Conservation (phyloP, 2,113 vertebrate species). For the Ciconia stormi region DNA sequence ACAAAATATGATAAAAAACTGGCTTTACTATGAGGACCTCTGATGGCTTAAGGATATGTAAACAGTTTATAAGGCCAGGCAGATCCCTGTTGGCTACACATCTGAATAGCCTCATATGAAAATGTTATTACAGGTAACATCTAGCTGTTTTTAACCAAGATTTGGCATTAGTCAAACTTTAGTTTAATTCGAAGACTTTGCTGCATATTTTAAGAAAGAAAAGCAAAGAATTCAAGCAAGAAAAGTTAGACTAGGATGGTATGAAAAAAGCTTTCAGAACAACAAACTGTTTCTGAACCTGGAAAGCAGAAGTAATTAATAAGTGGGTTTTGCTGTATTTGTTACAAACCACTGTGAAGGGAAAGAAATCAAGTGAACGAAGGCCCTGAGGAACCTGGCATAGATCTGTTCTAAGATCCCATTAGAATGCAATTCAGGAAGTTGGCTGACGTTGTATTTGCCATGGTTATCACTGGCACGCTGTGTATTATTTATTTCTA, state of each 20-base stretch:
- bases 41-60: not conserved
- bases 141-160: not conserved
- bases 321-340: not conserved
- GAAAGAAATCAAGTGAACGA: not conserved
- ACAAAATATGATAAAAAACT: not conserved
- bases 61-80: not conserved
- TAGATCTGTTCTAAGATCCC: not conserved
- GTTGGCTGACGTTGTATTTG: conserved; percentile 32
- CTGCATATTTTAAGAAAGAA: not conserved
- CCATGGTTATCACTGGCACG: conserved; percentile 10
- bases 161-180: not conserved
- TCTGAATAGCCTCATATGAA: not conserved
- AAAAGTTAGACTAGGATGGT: not conserved
- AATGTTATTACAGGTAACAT: conserved; percentile 4
- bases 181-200: not conserved
- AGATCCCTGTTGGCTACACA: not conserved
- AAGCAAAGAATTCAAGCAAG: not conserved
- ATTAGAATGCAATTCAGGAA: conserved; percentile 58
- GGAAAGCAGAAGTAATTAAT: not conserved
- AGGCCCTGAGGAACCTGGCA: not conserved
- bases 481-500: conserved; percentile 59
- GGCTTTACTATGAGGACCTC: not conserved
- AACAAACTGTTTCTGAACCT: not conserved
- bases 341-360: not conserved
- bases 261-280: not conserved